phyloP scores from a whole-genome alignment of 2,797 vertebrate genomes.

The Paratrypauchen microcephalus region DNA sequence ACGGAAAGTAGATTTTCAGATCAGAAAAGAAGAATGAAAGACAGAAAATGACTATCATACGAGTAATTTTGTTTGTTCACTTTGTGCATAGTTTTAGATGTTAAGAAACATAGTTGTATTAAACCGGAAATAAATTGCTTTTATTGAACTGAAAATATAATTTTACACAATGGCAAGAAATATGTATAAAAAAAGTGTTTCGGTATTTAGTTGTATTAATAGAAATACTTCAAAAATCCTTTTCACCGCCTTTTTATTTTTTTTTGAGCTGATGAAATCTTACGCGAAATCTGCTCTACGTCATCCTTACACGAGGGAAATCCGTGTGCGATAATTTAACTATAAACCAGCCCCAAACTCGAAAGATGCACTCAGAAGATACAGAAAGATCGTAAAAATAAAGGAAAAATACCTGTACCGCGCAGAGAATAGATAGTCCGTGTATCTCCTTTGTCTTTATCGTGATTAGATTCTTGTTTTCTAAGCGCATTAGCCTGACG shows the following conservation, averaged over 20 bases:
- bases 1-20: too few species aligned
- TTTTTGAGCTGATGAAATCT: constrained; percentile 41
- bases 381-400: neutral
- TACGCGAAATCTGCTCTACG: too few species aligned
- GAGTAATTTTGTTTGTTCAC: too few species aligned
- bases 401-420: constrained; percentile 39
- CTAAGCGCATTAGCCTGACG: neutral
- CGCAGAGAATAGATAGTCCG: neutral
- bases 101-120: too few species aligned
- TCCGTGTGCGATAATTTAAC: neutral
- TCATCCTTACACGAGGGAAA: constrained; percentile 12
- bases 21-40: too few species aligned
- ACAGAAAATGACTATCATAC: too few species aligned
- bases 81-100: too few species aligned
- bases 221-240: too few species aligned
- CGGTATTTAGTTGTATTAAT: neutral
- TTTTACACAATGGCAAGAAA: too few species aligned
- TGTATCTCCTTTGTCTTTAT: neutral
- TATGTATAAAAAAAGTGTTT: neutral
- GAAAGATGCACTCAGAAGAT: neutral
- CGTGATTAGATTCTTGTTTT: neutral
- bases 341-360: too few species aligned
- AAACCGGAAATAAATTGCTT: too few species aligned
- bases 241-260: neutral
- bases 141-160: too few species aligned